Base-by-base conservation (phyloP, 2,113 vertebrate genomes). In the Bambusicola thoracicus region DNA sequence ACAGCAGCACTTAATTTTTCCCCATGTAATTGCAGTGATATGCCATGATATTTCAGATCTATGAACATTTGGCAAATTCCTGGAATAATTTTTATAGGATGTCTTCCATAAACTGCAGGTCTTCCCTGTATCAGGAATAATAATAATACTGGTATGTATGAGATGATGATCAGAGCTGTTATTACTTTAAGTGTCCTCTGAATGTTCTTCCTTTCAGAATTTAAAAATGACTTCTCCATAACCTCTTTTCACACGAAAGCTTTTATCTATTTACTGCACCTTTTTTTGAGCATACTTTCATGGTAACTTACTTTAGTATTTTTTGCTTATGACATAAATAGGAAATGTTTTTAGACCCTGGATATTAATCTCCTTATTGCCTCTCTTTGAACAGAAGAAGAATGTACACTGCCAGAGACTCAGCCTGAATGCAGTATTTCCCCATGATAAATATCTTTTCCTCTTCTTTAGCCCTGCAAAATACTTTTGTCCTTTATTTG, bases 401-500 rank as follows among this genome's bases (percentile, higher is more conserved):
- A 97, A 95, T 94, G 80, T 91, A 61, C 78, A 92, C 85, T 96
- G 92, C 84, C 78, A 94, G 83, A 94, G 61, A 94, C 83, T 97
- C 85, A 95, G 74, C 88, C 75, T 92, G 87, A 87, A 95, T 96
- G 94, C 80, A 92, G 41, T 81, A 74, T 96, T 97, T 97, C 96
- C 96, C 96, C 96, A 89, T 97, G 97, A 97, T 97, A 95, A 97
- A 96, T 96, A 94, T 97, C 88, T 97, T 92, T 96, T 97, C 93
- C 87, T 92, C 95, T 93, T 95, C 92, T 97, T 96, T 88, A 97
- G 95, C 72, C 67, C n/a, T 85, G 96, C 65, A 97, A 97, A 97
- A 90, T 96, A 96, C 94, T 97, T 97, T 97, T 97, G 97, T 98
- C 97, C 97, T 98, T 98, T 98, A 95, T 98, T 98, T 97, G 95